Evolutionary conservation across 2,113 vertebrate genomes (phyloP).

Genomic region (Callorhinus ursinus): DNA sequence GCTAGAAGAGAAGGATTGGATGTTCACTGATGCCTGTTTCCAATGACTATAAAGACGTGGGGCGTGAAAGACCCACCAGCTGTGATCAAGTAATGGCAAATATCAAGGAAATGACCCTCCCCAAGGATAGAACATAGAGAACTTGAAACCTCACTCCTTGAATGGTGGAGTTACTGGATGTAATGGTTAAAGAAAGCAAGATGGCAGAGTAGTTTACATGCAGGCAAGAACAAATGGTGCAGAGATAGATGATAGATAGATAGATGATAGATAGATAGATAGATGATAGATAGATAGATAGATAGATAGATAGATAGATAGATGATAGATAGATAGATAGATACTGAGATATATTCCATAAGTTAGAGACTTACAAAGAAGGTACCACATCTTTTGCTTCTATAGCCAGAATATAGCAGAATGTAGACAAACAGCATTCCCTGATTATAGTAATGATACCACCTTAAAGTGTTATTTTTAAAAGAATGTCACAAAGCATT

Average conservation of each 20-base stretch:
- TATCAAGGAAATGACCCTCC: background rate
- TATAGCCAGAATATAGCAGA: background rate
- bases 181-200: background rate
- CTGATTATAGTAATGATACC: background rate
- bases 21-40: background rate
- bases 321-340: background rate
- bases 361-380: background rate
- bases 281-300: background rate
- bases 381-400: background rate
- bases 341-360: background rate
- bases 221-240: background rate
- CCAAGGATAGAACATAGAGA: background rate
- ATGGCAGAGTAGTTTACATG: background rate
- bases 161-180: no score
- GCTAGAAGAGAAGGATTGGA: background rate
- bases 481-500: background rate
- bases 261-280: background rate
- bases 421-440: background rate
- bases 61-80: background rate
- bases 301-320: background rate
- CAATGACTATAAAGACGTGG: background rate
- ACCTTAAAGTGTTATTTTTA: background rate
- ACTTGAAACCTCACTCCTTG: no score
- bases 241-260: background rate
- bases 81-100: background rate